Evolutionary conservation across 2,888 invertebrate genomes (phyloP).

Genomic region (Deilephila porcellus): DNA sequence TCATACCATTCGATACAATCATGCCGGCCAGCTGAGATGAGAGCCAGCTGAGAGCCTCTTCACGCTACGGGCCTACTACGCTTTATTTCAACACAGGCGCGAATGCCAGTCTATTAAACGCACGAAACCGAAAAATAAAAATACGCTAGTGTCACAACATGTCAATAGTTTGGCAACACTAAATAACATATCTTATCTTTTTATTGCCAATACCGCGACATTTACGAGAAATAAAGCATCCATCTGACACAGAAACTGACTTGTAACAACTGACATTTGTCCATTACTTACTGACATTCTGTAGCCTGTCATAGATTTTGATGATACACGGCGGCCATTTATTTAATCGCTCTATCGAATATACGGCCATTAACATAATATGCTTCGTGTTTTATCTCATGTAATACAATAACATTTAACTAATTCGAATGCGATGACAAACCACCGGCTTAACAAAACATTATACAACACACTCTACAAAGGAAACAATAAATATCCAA

Average conservation of each 20-base stretch:
- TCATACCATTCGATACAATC: no score
- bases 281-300: constrained; percentile 1
- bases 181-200: background rate
- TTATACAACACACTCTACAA: constrained; percentile 38
- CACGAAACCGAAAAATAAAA: background rate
- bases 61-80: no score
- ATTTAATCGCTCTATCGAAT: background rate
- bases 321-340: background rate
- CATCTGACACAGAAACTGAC: background rate
- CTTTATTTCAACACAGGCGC: background rate
- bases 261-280: constrained; percentile 4
- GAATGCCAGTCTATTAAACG: background rate
- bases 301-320: background rate
- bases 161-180: background rate
- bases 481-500: constrained; percentile 41
- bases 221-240: background rate
- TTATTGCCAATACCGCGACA: constrained; percentile 14
- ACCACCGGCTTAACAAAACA: constrained; percentile 24
- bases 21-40: no score
- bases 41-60: no score
- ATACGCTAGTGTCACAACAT: background rate
- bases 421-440: background rate
- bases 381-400: no score
- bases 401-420: background rate
- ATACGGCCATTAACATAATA: background rate